Evolutionary conservation across 2,888 invertebrate genomes (phyloP).

Genomic region (Argynnis bischoffii): DNA sequence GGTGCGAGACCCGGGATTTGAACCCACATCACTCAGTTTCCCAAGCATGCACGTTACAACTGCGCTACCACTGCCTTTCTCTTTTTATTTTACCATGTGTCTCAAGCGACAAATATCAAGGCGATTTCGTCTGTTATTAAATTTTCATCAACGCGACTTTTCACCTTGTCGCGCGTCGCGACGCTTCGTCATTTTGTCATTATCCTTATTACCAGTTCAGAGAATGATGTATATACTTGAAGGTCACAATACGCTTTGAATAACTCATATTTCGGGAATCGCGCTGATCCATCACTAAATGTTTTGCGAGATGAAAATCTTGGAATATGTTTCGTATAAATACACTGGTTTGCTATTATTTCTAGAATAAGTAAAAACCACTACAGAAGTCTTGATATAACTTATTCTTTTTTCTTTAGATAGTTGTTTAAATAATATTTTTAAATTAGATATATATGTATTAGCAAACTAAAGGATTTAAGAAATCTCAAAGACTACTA

Average conservation of each 20-base stretch:
- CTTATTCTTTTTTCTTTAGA: too few relatives aligned
- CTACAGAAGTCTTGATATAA: too few relatives aligned
- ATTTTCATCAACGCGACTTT: background rate
- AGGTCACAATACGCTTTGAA: conserved; percentile 30
- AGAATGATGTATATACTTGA: conserved; percentile 30
- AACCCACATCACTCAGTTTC: too few relatives aligned
- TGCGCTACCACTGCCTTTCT: too few relatives aligned
- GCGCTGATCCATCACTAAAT: conserved; percentile 10
- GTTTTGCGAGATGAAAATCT: background rate
- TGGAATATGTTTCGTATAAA: background rate
- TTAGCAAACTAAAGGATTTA: too few relatives aligned
- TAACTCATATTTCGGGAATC: conserved; percentile 30
- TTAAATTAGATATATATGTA: too few relatives aligned
- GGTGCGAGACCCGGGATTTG: too few relatives aligned
- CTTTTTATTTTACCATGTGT: too few relatives aligned
- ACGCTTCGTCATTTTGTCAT: conserved; percentile 17
- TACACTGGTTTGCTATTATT: background rate
- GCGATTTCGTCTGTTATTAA: background rate
- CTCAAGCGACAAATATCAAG: background rate
- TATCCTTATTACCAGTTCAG: conserved; percentile 31
- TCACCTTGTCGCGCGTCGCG: background rate
- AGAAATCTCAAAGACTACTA: too few relatives aligned
- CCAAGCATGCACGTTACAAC: too few relatives aligned
- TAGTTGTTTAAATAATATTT: too few relatives aligned
- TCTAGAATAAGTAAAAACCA: too few relatives aligned